Conservation (phyloP, 1,140 invertebrate species). For the Cherax quadricarinatus region DNA sequence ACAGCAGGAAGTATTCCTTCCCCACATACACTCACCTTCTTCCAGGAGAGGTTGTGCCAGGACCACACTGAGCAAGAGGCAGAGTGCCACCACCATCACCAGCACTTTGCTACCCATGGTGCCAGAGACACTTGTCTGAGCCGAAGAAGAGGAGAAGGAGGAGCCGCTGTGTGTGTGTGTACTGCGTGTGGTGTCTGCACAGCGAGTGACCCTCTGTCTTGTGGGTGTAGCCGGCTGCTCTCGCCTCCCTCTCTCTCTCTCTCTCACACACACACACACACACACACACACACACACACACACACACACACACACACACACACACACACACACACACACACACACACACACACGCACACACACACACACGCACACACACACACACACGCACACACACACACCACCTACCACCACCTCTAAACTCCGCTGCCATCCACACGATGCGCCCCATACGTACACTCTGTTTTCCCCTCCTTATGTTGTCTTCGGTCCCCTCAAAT, state of each 20-base stretch:
- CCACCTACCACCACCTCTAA: no score
- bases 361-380: no score
- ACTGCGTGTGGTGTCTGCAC: neutral
- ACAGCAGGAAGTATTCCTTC: neutral
- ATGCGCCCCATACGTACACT: neutral
- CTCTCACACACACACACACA: neutral
- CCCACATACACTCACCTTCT: constrained; percentile 20
- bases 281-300: no score
- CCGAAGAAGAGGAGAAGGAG: neutral
- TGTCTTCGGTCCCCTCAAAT: no score
- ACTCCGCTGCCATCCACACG: constrained; percentile 16
- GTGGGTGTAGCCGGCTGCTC: constrained; percentile 4
- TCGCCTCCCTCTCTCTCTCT: neutral
- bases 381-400: no score
- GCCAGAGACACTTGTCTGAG: neutral
- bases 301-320: no score
- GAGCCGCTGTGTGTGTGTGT: neutral
- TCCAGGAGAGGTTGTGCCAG: constrained; percentile 27
- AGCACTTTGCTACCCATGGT: constrained; percentile 32
- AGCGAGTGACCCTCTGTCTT: neutral
- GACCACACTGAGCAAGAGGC: constrained; percentile 26
- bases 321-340: no score
- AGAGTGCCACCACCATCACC: constrained; percentile 26
- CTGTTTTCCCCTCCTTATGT: no score
- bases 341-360: no score